Conservation (phyloP, 2,797 vertebrate genomes). For the Tiaroga cobitis region DNA sequence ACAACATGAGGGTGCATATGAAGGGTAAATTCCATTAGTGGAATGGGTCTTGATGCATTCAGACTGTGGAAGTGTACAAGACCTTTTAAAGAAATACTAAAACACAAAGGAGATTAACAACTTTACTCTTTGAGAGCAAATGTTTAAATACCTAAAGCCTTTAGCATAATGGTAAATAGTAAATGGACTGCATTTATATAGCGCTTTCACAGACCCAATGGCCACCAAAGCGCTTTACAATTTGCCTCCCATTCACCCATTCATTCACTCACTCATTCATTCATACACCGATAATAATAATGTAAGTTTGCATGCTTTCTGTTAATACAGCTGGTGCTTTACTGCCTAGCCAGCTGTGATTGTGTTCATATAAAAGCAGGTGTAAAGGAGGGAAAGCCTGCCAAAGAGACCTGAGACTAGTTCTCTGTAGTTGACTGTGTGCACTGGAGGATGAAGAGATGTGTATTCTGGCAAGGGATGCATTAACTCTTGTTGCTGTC, state of each 20-base stretch:
- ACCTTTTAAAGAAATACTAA: background rate
- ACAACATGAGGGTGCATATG: too few species aligned
- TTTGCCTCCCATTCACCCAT: too few species aligned
- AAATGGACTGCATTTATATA: too few species aligned
- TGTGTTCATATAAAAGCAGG: conserved; percentile 41
- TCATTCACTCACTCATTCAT: too few species aligned
- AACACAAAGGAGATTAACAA: background rate
- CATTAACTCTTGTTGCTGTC: background rate
- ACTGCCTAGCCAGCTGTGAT: conserved; percentile 11
- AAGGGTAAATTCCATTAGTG: background rate
- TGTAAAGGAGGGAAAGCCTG: conserved; percentile 32
- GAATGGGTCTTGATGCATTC: background rate
- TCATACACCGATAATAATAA: too few species aligned
- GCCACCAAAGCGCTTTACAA: too few species aligned
- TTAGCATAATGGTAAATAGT: too few species aligned
- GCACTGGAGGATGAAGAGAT: conserved; percentile 35
- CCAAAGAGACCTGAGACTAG: background rate
- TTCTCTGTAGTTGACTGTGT: background rate
- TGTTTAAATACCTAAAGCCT: background rate
- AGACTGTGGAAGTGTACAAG: background rate
- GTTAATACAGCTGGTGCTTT: conserved; percentile 40
- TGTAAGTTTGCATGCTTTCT: conserved; percentile 24
- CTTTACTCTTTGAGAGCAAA: background rate
- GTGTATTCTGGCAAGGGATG: conserved; percentile 17
- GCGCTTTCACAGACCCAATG: too few species aligned